Conservation (phyloP, 35 echinoderm and acorn worm genomes). For the Lytechinus pictus region DNA sequence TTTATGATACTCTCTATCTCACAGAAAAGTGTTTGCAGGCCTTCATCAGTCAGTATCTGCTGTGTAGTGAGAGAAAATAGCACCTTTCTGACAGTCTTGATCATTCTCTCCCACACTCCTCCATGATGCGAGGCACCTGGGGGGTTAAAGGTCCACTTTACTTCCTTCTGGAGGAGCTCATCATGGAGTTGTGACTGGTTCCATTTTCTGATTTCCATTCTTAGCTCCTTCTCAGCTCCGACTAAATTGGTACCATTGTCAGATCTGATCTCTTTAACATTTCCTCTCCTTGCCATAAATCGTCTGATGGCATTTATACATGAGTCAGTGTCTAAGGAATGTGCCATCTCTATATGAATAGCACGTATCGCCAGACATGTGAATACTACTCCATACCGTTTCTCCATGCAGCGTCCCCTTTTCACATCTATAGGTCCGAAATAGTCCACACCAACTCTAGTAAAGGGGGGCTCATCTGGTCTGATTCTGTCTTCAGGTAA, state of each 20-base stretch:
- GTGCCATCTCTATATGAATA: slow-evolving; percentile 63
- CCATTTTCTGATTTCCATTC: slow-evolving; percentile 42
- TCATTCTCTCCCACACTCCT: slow-evolving; percentile 56
- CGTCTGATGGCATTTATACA: slow-evolving; percentile 57
- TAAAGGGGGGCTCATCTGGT: slow-evolving; percentile 67
- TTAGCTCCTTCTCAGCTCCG: slow-evolving; percentile 47
- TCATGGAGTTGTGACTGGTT: slow-evolving; percentile 54
- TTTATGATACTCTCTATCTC: slow-evolving; percentile 43
- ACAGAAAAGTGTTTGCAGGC: slow-evolving; percentile 54
- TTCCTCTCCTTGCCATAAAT: slow-evolving; percentile 52
- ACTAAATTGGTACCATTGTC: slow-evolving; percentile 66
- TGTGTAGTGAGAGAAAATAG: slow-evolving; percentile 37
- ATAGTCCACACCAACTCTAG: slow-evolving; percentile 49
- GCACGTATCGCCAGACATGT: slow-evolving; percentile 70
- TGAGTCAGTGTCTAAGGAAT: slow-evolving; percentile 62
- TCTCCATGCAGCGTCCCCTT: slow-evolving; percentile 53
- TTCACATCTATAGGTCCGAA: no score
- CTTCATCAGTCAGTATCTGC: slow-evolving; percentile 58
- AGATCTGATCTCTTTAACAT: slow-evolving; percentile 44
- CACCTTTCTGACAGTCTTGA: slow-evolving; percentile 37
- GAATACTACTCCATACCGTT: slow-evolving; percentile 71
- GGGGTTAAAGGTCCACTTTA: slow-evolving; percentile 60
- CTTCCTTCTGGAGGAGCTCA: slow-evolving; percentile 46
- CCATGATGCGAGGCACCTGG: slow-evolving; percentile 68
- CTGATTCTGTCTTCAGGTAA: slow-evolving; percentile 60